Percentiles rank a stretch among this genome's conserved stretches.
Conservation (phyloP, 1,140 invertebrate species). For the Gyrodactylus salaris region DNA sequence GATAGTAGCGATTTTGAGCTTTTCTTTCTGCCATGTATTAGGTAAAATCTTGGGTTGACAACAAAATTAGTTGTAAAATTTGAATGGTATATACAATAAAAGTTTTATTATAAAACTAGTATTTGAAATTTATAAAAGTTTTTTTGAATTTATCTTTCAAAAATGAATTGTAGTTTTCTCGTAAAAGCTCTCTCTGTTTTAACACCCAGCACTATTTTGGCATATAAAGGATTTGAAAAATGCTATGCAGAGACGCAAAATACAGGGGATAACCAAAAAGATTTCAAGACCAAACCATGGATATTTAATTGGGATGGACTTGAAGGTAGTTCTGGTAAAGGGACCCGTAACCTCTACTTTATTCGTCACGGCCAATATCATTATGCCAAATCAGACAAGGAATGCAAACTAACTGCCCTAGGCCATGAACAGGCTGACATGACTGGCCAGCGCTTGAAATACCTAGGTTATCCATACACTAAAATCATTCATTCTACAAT, state of each 20-base stretch:
- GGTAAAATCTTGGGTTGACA: background rate
- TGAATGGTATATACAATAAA: no score
- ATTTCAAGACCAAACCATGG: background rate
- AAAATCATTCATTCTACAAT: slow-evolving; percentile 52
- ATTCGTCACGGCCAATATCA: slow-evolving; percentile 75
- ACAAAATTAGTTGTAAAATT: background rate
- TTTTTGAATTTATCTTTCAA: no score
- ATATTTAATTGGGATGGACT: slow-evolving; percentile 1
- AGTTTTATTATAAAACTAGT: no score
- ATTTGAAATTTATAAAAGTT: no score
- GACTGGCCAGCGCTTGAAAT: slow-evolving; percentile 32
- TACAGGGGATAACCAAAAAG: no score
- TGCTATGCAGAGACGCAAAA: no score
- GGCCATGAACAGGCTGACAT: slow-evolving; percentile 43
- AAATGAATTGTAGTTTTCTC: no score
- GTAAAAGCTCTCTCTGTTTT: no score
- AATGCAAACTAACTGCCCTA: slow-evolving; percentile 39
- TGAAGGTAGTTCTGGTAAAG: slow-evolving; percentile 12
- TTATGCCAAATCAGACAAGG: slow-evolving; percentile 33
- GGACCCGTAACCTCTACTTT: slow-evolving; percentile 44
- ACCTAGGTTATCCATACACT: slow-evolving; percentile 40
- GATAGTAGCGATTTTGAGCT: slow-evolving; percentile 83
- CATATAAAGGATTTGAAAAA: no score
- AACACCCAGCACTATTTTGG: no score
- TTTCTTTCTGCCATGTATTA: slow-evolving; percentile 53